Conservation (phyloP, 2,797 vertebrate species). For the Rhinogobio ventralis region DNA sequence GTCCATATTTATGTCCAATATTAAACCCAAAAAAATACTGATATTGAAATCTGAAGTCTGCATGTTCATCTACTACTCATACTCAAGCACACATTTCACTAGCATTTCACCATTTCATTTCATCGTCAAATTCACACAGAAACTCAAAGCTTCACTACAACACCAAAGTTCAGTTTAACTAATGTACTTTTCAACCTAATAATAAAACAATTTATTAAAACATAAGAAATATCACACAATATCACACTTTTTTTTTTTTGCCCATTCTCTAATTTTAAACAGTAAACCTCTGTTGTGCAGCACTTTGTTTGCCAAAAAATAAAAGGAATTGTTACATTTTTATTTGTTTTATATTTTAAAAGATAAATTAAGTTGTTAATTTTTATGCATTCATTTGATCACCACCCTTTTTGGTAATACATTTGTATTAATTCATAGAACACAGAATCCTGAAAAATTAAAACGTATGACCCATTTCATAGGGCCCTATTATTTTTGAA, state of each 20-base stretch:
- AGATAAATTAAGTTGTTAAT: no score
- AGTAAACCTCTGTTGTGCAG: no score
- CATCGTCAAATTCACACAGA: neutral
- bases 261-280: no score
- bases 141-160: neutral
- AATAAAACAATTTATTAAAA: neutral
- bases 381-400: no score
- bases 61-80: neutral
- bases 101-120: neutral
- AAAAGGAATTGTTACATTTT: no score
- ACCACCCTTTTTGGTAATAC: neutral
- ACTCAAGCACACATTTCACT: neutral
- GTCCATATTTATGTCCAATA: neutral
- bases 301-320: no score
- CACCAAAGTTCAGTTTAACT: neutral
- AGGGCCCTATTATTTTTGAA: neutral
- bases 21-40: neutral
- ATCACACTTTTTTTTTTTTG: neutral
- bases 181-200: neutral
- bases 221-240: neutral
- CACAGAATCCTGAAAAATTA: neutral
- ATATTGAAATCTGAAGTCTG: no score
- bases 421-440: neutral
- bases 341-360: no score
- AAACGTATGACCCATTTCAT: neutral